phyloP scores from a whole-genome alignment of 1,140 invertebrate genomes.

The Heliothis virescens region DNA sequence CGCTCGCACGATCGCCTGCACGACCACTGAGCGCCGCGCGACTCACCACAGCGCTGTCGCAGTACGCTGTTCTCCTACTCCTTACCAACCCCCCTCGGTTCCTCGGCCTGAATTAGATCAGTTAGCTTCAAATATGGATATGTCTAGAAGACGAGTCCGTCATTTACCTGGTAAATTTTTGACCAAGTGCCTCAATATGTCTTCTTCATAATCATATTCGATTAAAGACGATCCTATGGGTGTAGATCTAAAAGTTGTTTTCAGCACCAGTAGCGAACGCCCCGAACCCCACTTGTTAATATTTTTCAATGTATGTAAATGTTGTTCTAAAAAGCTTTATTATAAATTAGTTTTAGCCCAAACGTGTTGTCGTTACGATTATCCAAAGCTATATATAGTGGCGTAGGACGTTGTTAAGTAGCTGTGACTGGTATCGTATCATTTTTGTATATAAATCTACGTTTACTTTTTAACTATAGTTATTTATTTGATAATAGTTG shows the following conservation, averaged over 20 bases:
- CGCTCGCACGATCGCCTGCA: conserved; percentile 87
- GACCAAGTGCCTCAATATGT: conserved; percentile 45
- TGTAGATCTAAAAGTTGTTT: conserved; percentile 40
- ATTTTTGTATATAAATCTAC: conserved; percentile 75
- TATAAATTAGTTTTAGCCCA: conserved; percentile 80
- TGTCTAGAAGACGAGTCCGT: conserved; percentile 20
- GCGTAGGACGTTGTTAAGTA: conserved; percentile 73
- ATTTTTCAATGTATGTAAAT: conserved; percentile 76
- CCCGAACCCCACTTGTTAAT: conserved; percentile 60
- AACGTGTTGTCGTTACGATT: conserved; percentile 74
- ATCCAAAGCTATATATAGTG: conserved; percentile 82
- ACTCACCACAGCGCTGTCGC: background rate
- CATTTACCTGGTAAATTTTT: conserved; percentile 19
- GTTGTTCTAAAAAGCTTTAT: conserved; percentile 85
- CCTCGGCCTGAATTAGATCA: background rate
- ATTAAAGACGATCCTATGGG: conserved; percentile 1
- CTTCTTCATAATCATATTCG: conserved; percentile 41
- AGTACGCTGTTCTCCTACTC: too few species aligned
- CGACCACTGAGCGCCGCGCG: conserved; percentile 68
- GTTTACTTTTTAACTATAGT: conserved; percentile 73
- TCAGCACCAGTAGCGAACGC: conserved; percentile 47
- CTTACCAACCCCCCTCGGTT: background rate
- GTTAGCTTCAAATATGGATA: conserved; percentile 10
- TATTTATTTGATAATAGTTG: conserved; percentile 80
- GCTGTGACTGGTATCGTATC: conserved; percentile 63